Percentiles rank a stretch among this genome's conserved stretches.
phyloP scores from a whole-genome alignment of 2,888 invertebrate genomes.

The Troides aeacus region DNA sequence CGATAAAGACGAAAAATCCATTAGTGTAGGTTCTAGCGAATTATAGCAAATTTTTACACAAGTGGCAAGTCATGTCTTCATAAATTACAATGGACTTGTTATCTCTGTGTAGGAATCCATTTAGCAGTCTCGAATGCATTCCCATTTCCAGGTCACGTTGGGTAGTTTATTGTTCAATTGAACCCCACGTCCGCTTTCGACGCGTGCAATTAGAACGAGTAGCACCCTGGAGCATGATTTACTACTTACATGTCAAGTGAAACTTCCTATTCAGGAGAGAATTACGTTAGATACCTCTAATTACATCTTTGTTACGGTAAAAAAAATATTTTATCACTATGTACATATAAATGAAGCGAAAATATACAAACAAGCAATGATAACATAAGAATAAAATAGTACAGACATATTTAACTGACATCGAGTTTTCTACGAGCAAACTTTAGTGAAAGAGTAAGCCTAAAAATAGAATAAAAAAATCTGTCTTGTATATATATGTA shows the following conservation, averaged over 20 bases:
- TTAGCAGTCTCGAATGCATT: conserved; percentile 7
- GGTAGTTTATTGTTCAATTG: conserved; percentile 21
- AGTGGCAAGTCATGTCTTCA: not conserved
- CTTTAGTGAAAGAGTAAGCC: too few species aligned
- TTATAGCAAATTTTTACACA: not conserved
- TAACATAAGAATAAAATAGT: too few species aligned
- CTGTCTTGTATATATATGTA: too few species aligned
- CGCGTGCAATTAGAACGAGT: conserved; percentile 15
- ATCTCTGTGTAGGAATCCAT: conserved; percentile 5
- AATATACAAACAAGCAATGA: too few species aligned
- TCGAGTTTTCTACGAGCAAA: too few species aligned
- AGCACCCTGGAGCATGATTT: conserved; percentile 5
- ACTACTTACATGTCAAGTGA: conserved; percentile 4
- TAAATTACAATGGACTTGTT: not conserved
- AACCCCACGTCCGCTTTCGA: conserved; percentile 12
- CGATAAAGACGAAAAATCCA: too few species aligned
- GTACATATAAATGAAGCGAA: too few species aligned
- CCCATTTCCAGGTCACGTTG: conserved; percentile 18
- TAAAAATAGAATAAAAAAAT: too few species aligned
- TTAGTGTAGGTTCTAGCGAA: not conserved
- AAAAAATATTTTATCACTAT: too few species aligned
- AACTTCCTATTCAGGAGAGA: not conserved
- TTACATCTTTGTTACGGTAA: not conserved
- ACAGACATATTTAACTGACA: too few species aligned
- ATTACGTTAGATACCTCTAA: not conserved